Percentiles rank a stretch among this genome's conserved stretches.
Conservation (phyloP, 1,140 invertebrate genomes). For the Bombus fervidus region DNA sequence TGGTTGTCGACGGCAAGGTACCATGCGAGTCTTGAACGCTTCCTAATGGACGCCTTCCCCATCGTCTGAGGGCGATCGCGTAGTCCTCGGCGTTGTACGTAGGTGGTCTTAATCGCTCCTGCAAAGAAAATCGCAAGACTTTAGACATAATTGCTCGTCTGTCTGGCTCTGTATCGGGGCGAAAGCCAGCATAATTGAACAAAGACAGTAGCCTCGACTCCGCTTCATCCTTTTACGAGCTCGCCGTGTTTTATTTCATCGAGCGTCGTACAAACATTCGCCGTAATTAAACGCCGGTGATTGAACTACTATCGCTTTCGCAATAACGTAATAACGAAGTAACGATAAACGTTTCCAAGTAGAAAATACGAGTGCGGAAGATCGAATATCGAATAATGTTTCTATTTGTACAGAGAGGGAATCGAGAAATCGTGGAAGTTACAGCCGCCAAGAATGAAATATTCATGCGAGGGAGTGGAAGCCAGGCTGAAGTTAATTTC, state of each 20-base stretch:
- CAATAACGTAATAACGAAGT: background rate
- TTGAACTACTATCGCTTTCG: too few species aligned
- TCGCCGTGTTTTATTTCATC: background rate
- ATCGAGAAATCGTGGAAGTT: constrained; percentile 16
- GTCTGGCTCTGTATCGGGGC: background rate
- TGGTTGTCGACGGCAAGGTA: constrained; percentile 81
- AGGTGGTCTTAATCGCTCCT: constrained; percentile 92
- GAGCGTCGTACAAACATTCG: background rate
- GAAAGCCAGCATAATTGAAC: background rate
- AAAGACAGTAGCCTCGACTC: background rate
- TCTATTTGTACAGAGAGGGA: background rate
- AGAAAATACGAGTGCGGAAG: background rate
- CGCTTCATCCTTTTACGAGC: background rate
- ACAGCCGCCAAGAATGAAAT: constrained; percentile 37
- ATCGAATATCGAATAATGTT: background rate
- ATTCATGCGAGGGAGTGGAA: constrained; percentile 42
- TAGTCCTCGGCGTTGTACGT: constrained; percentile 94
- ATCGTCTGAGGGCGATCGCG: constrained; percentile 89
- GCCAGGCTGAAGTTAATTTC: constrained; percentile 52
- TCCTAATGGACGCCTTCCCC: constrained; percentile 85
- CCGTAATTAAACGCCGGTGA: background rate
- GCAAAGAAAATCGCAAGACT: constrained; percentile 39
- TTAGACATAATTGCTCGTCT: background rate
- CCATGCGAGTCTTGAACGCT: constrained; percentile 75
- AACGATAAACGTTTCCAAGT: background rate